phyloP scores from a whole-genome alignment of 2,797 vertebrate species.

The Clarias platycephalus region DNA sequence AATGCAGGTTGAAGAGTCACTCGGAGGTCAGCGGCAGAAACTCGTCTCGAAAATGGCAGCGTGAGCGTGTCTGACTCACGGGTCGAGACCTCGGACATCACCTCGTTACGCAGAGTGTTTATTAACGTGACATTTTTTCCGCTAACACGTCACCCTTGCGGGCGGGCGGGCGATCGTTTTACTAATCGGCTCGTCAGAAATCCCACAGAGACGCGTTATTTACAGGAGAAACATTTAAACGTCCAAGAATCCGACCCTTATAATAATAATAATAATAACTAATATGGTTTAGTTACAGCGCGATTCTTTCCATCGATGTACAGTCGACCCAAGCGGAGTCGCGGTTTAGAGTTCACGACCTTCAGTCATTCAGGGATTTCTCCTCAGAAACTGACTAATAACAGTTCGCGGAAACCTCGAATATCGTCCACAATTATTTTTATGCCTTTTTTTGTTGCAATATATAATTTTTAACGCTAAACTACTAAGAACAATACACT shows the following conservation, averaged over 20 bases:
- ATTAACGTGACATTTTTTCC: not conserved
- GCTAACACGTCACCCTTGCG: no score
- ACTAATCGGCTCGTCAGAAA: not conserved
- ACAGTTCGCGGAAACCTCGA: no score
- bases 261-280: not conserved
- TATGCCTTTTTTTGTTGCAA: no score
- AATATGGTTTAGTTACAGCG: not conserved
- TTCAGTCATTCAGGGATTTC: no score
- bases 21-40: constrained; percentile 32
- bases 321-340: no score
- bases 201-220: not conserved
- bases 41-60: constrained; percentile 31
- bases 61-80: not conserved
- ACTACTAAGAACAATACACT: no score
- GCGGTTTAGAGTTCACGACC: no score
- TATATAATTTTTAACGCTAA: no score
- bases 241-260: not conserved
- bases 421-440: no score
- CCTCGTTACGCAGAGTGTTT: not conserved
- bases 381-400: no score
- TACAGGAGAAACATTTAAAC: not conserved
- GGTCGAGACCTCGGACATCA: not conserved
- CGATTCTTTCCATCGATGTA: no score
- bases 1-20: constrained; percentile 35
- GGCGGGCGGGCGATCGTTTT: not conserved